A percentile compares a stretch with the other conserved stretches of the same genome.
Conservation (phyloP, 2,113 vertebrate species). For the Malaclemys terrapin region DNA sequence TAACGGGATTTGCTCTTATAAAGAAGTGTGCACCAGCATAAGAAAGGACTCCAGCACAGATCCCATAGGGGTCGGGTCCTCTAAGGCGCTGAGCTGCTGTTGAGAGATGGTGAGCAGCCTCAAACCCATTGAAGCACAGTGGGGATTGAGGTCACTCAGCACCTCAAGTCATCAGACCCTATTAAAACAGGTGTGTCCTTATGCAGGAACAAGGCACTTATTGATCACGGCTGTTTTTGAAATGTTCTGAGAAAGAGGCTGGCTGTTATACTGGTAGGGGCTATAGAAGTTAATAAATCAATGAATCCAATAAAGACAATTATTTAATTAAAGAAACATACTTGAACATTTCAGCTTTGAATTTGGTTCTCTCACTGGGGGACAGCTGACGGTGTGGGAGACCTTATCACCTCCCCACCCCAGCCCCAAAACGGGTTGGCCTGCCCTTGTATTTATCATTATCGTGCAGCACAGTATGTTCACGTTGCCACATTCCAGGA, state of each 20-base stretch:
- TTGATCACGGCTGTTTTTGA: slow-evolving; percentile 41
- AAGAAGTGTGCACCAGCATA: slow-evolving; percentile 27
- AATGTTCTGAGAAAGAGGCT: slow-evolving; percentile 54
- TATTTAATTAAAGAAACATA: neutral
- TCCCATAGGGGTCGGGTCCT: slow-evolving; percentile 25
- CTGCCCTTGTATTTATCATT: slow-evolving; percentile 26
- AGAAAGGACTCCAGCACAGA: neutral
- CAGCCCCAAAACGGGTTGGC: neutral
- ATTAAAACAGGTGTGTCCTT: slow-evolving; percentile 57
- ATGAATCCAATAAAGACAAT: neutral
- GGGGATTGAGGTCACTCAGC: slow-evolving; percentile 62
- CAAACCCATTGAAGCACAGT: slow-evolving; percentile 59
- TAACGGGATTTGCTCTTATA: slow-evolving; percentile 58
- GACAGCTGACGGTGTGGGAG: neutral
- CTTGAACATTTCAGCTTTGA: neutral
- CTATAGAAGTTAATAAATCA: neutral
- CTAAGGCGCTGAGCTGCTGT: neutral
- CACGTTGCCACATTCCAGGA: slow-evolving; percentile 21
- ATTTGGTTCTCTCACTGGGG: neutral
- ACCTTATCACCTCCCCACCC: slow-evolving; percentile 1
- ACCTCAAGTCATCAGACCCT: slow-evolving; percentile 30
- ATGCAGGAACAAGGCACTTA: slow-evolving; percentile 24
- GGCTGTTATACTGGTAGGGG: neutral
- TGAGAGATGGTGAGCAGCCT: slow-evolving; percentile 39
- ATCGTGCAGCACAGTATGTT: neutral